Conservation (phyloP, 2,113 vertebrate species). For the Lasiurus borealis region DNA sequence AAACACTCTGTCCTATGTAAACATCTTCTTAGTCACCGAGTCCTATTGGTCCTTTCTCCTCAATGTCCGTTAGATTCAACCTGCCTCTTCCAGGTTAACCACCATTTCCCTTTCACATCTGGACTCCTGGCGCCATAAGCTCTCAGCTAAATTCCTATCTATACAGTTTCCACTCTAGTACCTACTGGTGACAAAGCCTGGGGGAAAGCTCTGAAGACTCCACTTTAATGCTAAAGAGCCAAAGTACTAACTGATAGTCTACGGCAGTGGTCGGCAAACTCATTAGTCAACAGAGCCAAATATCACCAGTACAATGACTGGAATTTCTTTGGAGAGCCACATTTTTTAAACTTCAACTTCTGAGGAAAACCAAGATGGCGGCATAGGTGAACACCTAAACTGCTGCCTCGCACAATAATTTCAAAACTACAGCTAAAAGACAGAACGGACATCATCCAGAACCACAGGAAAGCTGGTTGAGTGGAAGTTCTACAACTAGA, state of each 20-base stretch:
- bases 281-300: too few species aligned
- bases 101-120: not conserved
- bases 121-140: not conserved
- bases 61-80: not conserved
- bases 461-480: too few species aligned
- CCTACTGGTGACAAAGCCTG: not conserved
- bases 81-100: not conserved
- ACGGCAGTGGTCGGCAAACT: too few species aligned
- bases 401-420: too few species aligned
- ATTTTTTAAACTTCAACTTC: too few species aligned
- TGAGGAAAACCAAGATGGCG: too few species aligned
- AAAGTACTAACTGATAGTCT: not conserved
- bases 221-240: not conserved
- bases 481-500: too few species aligned
- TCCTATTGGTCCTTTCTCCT: not conserved
- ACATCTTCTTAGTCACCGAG: not conserved
- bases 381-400: too few species aligned
- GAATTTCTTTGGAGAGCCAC: too few species aligned
- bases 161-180: not conserved
- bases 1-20: not conserved
- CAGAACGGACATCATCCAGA: too few species aligned
- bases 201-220: conserved; percentile 19
- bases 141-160: not conserved
- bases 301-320: too few species aligned
- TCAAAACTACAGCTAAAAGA: too few species aligned